Conservation (phyloP, 2,113 vertebrate genomes). For the Pollachius pollachius region DNA sequence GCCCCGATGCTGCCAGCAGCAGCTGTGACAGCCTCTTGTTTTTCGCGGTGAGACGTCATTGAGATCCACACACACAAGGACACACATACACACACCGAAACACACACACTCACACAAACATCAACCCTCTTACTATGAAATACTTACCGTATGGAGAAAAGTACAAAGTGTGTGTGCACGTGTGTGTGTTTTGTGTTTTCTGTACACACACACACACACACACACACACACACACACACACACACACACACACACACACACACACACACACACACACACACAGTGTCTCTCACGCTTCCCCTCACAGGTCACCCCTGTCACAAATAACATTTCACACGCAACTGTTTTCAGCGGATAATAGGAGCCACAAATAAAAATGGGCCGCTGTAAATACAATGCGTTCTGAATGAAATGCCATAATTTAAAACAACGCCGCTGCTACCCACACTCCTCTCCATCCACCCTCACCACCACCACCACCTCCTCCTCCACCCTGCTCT, state of each 20-base stretch:
- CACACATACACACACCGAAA: too few relatives aligned
- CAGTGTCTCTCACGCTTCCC: background rate
- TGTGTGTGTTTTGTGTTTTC: too few relatives aligned
- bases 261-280: background rate
- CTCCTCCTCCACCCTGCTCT: conserved; percentile 83
- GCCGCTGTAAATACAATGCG: conserved; percentile 99
- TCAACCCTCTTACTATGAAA: conserved; percentile 81
- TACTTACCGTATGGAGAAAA: conserved; percentile 77
- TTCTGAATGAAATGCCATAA: conserved; percentile 99
- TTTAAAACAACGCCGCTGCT: conserved; percentile 84
- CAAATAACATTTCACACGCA: conserved; percentile 99
- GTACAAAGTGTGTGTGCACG: too few relatives aligned
- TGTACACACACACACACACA: too few relatives aligned
- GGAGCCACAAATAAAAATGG: conserved; percentile 99
- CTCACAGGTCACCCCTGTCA: conserved; percentile 95
- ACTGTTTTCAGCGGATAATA: conserved; percentile 99
- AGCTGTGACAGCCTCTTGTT: conserved; percentile 97
- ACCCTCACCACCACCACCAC: conserved; percentile 31
- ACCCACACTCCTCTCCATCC: conserved; percentile 70
- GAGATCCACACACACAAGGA: too few relatives aligned
- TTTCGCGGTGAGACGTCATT: conserved; percentile 44
- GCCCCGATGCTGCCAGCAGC: conserved; percentile 90
- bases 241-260: too few relatives aligned
- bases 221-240: too few relatives aligned
- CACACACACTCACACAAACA: too few relatives aligned